Conservation (phyloP, 2,113 vertebrate genomes). For the Amphiprion ocellaris region DNA sequence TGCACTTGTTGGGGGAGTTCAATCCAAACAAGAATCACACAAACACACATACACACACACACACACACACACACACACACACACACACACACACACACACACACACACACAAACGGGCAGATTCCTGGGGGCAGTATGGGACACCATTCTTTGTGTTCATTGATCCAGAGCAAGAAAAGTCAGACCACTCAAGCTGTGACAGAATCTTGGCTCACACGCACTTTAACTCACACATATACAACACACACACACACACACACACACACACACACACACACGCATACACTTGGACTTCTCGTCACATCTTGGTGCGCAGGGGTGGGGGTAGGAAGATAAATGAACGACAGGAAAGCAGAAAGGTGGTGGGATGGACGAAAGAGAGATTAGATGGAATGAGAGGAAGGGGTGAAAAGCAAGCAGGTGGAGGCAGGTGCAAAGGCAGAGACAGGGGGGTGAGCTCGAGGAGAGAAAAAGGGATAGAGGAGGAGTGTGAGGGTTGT, state of each 20-base stretch:
- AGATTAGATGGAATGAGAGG: constrained; percentile 19
- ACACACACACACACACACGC: constrained; percentile 7
- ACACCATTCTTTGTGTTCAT: constrained; percentile 78
- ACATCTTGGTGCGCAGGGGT: constrained; percentile 15
- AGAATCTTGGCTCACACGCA: constrained; percentile 72
- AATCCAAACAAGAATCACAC: constrained; percentile 36
- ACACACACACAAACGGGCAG: constrained; percentile 25
- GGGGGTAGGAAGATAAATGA: constrained; percentile 48
- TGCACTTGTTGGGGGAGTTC: constrained; percentile 52
- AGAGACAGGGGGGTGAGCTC: background rate
- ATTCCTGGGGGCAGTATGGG: constrained; percentile 60
- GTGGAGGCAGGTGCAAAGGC: constrained; percentile 13
- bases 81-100: constrained; percentile 35
- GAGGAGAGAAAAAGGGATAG: constrained; percentile 3
- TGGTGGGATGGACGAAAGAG: constrained; percentile 34
- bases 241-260: constrained; percentile 4
- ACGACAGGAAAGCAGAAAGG: constrained; percentile 31
- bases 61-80: constrained; percentile 35
- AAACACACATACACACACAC: constrained; percentile 37
- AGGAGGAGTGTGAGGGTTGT: constrained; percentile 2
- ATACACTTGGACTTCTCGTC: constrained; percentile 27
- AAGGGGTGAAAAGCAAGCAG: background rate
- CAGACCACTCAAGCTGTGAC: constrained; percentile 80
- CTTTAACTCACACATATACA: constrained; percentile 33
- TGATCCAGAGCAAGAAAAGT: constrained; percentile 82